phyloP scores from a whole-genome alignment of 2,797 vertebrate species.

The Thaleichthys pacificus region DNA sequence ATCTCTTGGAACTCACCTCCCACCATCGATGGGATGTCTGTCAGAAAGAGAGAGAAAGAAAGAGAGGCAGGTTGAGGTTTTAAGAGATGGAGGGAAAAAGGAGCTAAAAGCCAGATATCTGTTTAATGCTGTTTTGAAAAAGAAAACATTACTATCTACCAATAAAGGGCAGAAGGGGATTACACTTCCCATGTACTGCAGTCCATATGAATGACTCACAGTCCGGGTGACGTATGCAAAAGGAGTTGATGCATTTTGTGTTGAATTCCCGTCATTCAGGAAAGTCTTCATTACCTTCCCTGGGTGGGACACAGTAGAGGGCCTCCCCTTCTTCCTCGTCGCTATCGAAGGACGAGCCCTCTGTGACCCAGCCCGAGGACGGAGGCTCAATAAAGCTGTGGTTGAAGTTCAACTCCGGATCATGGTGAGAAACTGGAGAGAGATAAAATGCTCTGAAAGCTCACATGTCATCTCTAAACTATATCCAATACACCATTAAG shows the following conservation, averaged over 20 bases:
- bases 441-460: neutral
- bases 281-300: slow-evolving; percentile 75
- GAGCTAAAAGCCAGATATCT: too few relatives aligned
- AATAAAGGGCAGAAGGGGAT: neutral
- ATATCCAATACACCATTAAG: neutral
- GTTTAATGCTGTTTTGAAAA: neutral
- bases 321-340: slow-evolving; percentile 84
- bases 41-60: slow-evolving; percentile 4
- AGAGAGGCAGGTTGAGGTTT: neutral
- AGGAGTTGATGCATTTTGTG: neutral
- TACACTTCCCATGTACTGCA: neutral
- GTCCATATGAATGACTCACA: neutral
- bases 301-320: slow-evolving; percentile 86
- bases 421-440: slow-evolving; percentile 89
- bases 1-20: slow-evolving; percentile 71
- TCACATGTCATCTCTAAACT: neutral
- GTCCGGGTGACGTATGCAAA: neutral
- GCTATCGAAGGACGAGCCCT: slow-evolving; percentile 87
- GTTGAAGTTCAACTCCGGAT: slow-evolving; percentile 91
- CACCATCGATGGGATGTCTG: slow-evolving; percentile 75
- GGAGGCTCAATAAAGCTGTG: slow-evolving; percentile 97
- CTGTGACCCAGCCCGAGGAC: slow-evolving; percentile 87
- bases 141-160: neutral
- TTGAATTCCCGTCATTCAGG: neutral
- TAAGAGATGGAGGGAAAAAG: neutral